A percentile compares a stretch with the other conserved stretches of the same genome.
Evolutionary conservation across 2,888 invertebrate species (phyloP).

Genomic region (Fragum fragum): DNA sequence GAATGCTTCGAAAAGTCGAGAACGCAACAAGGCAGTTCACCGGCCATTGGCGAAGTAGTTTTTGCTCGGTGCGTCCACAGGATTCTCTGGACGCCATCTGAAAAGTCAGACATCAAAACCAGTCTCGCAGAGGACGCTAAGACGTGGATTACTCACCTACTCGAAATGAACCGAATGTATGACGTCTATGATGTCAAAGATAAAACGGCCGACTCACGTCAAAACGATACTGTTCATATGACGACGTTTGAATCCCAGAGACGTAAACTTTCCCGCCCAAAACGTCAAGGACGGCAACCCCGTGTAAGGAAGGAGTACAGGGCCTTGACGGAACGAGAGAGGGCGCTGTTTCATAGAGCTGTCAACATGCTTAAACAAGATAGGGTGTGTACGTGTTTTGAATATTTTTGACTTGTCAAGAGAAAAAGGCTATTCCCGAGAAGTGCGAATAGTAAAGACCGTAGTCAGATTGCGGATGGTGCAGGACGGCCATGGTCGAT

Average conservation of each 20-base stretch:
- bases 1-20: constrained; percentile 39
- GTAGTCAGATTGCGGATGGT: too few species aligned
- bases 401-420: too few species aligned
- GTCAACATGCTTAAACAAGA: constrained; percentile 73
- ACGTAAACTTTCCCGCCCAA: not conserved
- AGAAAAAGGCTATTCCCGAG: too few species aligned
- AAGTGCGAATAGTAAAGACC: too few species aligned
- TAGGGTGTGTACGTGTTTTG: constrained; percentile 57
- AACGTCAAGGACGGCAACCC: constrained; percentile 42
- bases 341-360: constrained; percentile 69
- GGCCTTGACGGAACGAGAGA: constrained; percentile 65
- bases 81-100: constrained; percentile 37
- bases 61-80: constrained; percentile 56
- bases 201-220: not conserved
- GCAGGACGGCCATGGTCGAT: too few species aligned
- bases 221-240: not conserved
- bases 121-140: constrained; percentile 41
- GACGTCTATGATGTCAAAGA: constrained; percentile 21
- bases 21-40: constrained; percentile 19
- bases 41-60: constrained; percentile 47
- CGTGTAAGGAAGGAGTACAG: constrained; percentile 74
- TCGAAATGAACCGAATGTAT: constrained; percentile 44
- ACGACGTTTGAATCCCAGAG: not conserved
- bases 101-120: not conserved
- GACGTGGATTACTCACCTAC: constrained; percentile 49